Evolutionary conservation across 1,140 invertebrate species (phyloP), one percentile per base, ranked within the genome.

Genomic region (Aphaenogaster floridana): DNA sequence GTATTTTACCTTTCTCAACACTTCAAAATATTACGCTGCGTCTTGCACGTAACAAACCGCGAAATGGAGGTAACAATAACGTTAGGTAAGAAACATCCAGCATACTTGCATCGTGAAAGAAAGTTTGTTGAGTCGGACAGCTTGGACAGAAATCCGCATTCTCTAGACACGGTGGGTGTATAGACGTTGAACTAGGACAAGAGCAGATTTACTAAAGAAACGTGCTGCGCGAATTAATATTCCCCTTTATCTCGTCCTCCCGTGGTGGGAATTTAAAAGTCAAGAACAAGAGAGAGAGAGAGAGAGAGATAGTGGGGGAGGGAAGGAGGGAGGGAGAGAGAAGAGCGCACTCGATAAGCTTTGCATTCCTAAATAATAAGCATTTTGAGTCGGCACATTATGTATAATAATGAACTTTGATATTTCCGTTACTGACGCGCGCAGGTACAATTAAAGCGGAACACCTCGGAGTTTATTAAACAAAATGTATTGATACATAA

Each of bases 361-460:
- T 81, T 81, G 50, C 79, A 45, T 81, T 71, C 36, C 79, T 71
- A 54, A 8, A 71, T 81, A 81, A 71, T 81, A 52, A 81, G n/a
- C 79, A 71, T 57, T 34, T n/a, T 15, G 15, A 81, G 8, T 9
- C 64, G 15, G 1, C 39, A 34, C 21, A 71, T 79, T 15, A 34
- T 71, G 52, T 39, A 81, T 71, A 71, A 81, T 69, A 69, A 81
- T 57, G 13, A 45, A 59, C 39, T 57, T 71, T 68, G 48, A 34
- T 21, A 81, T 81, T 81, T 71, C 8, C 28, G 11, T 48, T 13
- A 17, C 50, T 6, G 17, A 34, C 11, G 21, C 11, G n/a, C 13
- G 13, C 48, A 78, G 42, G 9, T 48, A 28, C 5, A 6, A 79
- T 79, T 66, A 79, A 79, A 79, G 39, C 61, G 28, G 61, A 50